Base-by-base conservation (phyloP, 92 coral and sea anemone genomes). In the Desmophyllum pertusum region DNA sequence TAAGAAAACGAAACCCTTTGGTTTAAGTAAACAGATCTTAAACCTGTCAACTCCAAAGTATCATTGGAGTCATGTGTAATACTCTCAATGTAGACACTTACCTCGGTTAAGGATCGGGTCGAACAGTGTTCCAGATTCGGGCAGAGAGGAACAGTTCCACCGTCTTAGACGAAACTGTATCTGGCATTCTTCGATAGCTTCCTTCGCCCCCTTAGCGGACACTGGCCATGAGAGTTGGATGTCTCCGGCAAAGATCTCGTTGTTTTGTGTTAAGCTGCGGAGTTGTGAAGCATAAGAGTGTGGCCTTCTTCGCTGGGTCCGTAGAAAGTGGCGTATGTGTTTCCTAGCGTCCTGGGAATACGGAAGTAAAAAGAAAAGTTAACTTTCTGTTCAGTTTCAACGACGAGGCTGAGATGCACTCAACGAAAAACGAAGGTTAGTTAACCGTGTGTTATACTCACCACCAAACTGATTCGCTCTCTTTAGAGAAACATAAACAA, bases 121-220 rank as follows among this genome's bases (percentile, higher is more conserved):
- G 90, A 97, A 97, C 84, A 97, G 51, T 10, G 95, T 88, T 1
- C 99, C 99, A 2, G 98, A 95, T 29, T 91, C 97, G 1, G 93
- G 94, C 4, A 97, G 94, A 10, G 92, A 87, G 0, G 99, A 97
- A 63, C 99, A 97, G 66, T 97, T 97, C 99, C 99, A 97, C 2
- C 99, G 98, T 0, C 98, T 92, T 27, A 83, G 85, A 36, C 90
- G 95, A 59, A 97, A 95, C 91, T 97, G 99, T 65, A 84, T 69
- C 39, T 88, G 89, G 66, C 99, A 97, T 77, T 94, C 99, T 13
- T 92, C 81, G 3, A 94, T 87, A 23, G 95, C 99, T 25, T 90
- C 81, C 73, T 88, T 89, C 1, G 99, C 99, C 51, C 99, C 99
- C 69, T 75, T 79, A n/a, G 98, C 92, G 25, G n/a, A 97, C 94